Conservation (phyloP, 2,113 vertebrate species). For the Scopus umbretta region DNA sequence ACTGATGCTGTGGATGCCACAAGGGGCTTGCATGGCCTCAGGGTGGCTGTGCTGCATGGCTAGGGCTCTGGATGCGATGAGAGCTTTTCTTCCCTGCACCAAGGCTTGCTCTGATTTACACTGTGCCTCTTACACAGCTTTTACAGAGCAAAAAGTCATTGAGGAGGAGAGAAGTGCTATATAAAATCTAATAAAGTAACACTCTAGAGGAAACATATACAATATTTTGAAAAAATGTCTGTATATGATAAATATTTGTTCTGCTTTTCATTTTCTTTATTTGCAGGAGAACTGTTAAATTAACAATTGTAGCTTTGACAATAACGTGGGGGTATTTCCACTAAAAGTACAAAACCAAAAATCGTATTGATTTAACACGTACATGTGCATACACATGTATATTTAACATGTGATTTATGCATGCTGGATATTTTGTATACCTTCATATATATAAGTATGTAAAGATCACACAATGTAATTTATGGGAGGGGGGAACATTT, state of each 20-base stretch:
- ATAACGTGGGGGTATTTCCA: not conserved
- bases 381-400: not conserved
- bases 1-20: not conserved
- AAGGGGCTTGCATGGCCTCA: fast-evolving
- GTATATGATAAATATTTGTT: not conserved
- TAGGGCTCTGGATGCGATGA: not conserved
- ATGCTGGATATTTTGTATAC: not conserved
- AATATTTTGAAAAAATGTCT: not conserved
- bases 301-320: not conserved
- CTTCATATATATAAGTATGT: not conserved
- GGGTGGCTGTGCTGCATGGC: not conserved
- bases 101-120: not conserved
- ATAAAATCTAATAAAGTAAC: not conserved
- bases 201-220: not conserved
- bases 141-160: not conserved
- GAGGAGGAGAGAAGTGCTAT: not conserved
- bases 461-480: not conserved
- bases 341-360: not conserved
- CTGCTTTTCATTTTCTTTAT: not conserved
- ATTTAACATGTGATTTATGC: not conserved
- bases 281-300: not conserved
- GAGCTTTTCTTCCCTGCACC: not conserved
- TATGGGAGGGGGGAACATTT: not conserved
- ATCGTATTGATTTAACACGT: not conserved
- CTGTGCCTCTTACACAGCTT: not conserved